Conservation (phyloP, 2,797 vertebrate genomes). For the Scomberomorus guttatus region DNA sequence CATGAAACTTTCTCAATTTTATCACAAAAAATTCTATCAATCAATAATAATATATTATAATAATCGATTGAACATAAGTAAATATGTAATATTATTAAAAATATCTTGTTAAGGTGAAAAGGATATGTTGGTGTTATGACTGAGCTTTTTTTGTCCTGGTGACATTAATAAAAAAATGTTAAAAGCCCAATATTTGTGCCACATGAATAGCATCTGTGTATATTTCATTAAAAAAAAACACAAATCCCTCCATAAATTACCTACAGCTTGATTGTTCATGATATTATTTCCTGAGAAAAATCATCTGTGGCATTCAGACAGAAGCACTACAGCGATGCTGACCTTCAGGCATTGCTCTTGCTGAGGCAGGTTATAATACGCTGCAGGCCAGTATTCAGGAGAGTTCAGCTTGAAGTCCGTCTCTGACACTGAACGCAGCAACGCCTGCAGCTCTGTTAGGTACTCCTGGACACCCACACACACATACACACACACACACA, state of each 20-base stretch:
- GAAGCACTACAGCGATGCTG: slow-evolving; percentile 60
- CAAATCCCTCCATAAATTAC: not conserved
- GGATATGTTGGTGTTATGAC: too few relatives aligned
- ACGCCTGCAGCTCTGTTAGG: slow-evolving; percentile 89
- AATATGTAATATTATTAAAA: too few relatives aligned
- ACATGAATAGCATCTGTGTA: too few relatives aligned
- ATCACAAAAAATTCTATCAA: too few relatives aligned
- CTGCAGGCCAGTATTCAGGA: slow-evolving; percentile 90
- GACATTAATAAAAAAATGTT: too few relatives aligned
- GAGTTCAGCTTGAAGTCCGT: slow-evolving; percentile 93
- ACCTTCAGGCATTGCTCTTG: slow-evolving; percentile 96
- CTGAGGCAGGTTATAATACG: slow-evolving; percentile 91
- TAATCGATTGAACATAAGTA: too few relatives aligned
- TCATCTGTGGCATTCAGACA: not conserved
- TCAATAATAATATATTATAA: too few relatives aligned
- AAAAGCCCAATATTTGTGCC: too few relatives aligned
- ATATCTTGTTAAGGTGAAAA: too few relatives aligned
- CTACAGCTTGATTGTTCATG: not conserved
- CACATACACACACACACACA: slow-evolving; percentile 22
- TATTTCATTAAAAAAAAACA: too few relatives aligned
- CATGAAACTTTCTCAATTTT: too few relatives aligned
- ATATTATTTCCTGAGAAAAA: not conserved
- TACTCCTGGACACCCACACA: slow-evolving; percentile 71
- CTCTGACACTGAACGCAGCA: slow-evolving; percentile 91
- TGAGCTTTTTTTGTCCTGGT: too few relatives aligned